Evolutionary conservation across 2,888 invertebrate species (phyloP), one percentile per base, ranked within the genome.

Genomic region (Rhagonycha lutea): DNA sequence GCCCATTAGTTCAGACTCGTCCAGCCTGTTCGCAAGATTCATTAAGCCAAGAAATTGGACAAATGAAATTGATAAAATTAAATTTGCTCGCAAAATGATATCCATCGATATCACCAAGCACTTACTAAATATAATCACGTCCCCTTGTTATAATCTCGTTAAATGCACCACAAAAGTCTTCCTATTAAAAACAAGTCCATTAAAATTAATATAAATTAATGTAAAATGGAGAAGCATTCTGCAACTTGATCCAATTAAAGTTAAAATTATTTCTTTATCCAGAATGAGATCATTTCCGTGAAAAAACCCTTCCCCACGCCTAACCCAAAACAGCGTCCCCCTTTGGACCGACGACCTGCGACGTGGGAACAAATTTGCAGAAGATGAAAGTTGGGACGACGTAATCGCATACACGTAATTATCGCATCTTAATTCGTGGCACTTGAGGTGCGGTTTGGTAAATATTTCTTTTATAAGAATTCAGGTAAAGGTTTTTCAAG

Each of bases 1-100:
- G 86, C 84, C 83, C 84, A 84, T 85, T 86, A 85, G 84, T 82
- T 80, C 82, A 84, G 85, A 86, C 85, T 83, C 83, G 86, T 86
- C 82, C 81, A 81, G 83, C 85, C 82, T 85, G 85, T 84, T 85
- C 83, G 83, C 79, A 78, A 83, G 84, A 84, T 85, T 85, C 85
- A 85, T 85, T 85, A 85, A 83, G 80, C 81, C 80, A 65, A 81
- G 79, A 78, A 83, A 83, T 84, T 83, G 84, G 82, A 84, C 85
- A 85, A 85, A 85, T 85, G 84, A 83, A 85, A 86, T 84, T 85
- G 84, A 82, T 83, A 74, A 83, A 85, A 84, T 84, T 78, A 83
- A 81, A 83, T 81, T 65, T 23, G 26, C 24, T 65, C 63, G 18
- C 18, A 47, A 47, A 47, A 47, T 47, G 47, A 47, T 47, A n/a